Evolutionary conservation across 2,888 invertebrate genomes (phyloP), one percentile per base, ranked within the genome.

Genomic region (Nowickia ferox): DNA sequence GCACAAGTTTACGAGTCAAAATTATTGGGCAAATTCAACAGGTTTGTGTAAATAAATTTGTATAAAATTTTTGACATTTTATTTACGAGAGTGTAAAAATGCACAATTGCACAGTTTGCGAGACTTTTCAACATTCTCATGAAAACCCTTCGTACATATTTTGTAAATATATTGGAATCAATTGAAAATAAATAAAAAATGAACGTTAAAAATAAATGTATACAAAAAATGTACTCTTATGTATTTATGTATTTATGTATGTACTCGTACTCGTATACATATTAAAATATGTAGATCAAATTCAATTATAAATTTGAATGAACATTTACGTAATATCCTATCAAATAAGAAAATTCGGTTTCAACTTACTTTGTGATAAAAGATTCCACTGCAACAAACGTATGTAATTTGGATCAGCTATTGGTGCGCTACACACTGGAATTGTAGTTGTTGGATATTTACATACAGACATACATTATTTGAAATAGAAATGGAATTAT

Each of bases 371-470:
- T 94, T 96, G 96, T 17, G 96, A 95, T 63, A 96, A 92, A 87
- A 96, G 94, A 90, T 96, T 96, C 96, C 96, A 96, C 89, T 96
- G 96, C 86, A 96, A 93, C 69, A 96, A 92, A 88, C 95, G 93
- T 84, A 96, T 92, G 71, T 93, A 92, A 86, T 93, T 90, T 76
- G 93, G 93, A 89, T 92, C 93, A 85, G 93, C 91, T 59, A 92
- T 90, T 59, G 93, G 93, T 78, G 93, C 93, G 88, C 93, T 94
- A 90, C 93, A 93, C 79, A 92, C 94, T 94, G 88, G 40, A 0
- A 22, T 53, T 19, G 13, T 19, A 38, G 22, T 22, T 30, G 44
- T 17, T 8, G 40, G 11, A 30, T 30, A 30, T 30, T 30, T 30
- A 30, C 30, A 30, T 30, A 30, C 2, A n/a, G n/a, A n/a, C 30